Conservation (phyloP, 2,113 vertebrate species). For the Colius striatus region DNA sequence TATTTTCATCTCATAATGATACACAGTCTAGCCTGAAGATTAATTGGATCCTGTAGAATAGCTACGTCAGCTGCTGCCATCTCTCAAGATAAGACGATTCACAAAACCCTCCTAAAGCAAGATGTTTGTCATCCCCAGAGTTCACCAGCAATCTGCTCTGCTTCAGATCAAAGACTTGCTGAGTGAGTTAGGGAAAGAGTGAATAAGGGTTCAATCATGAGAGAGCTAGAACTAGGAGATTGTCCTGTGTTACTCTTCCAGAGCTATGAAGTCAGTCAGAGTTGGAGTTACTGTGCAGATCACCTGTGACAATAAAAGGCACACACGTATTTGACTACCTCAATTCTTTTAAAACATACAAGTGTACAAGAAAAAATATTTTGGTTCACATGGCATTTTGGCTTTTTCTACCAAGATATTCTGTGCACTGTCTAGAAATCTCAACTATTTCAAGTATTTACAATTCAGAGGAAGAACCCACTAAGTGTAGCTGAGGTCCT, state of each 20-base stretch:
- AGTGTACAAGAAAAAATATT: not conserved
- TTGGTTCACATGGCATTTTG: not conserved
- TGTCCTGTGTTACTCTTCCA: not conserved
- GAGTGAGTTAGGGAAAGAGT: not conserved
- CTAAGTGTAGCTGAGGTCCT: not conserved
- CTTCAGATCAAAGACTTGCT: not conserved
- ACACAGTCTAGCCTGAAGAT: not conserved
- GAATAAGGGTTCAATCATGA: not conserved
- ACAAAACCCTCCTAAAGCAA: not conserved
- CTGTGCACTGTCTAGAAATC: not conserved
- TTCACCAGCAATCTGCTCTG: not conserved
- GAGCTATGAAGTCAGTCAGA: not conserved
- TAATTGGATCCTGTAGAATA: not conserved
- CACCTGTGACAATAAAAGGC: not conserved
- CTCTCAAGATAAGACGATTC: not conserved
- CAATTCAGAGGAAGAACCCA: not conserved
- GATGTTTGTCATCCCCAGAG: not conserved
- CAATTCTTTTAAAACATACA: not conserved
- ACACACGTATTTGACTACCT: rapidly evolving
- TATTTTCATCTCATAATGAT: not conserved
- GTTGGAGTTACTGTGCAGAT: not conserved
- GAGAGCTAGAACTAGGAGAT: not conserved
- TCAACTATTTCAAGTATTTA: not conserved
- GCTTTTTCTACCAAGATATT: not conserved
- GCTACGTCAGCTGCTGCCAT: not conserved